Percentiles rank a stretch among this genome's conserved stretches.
Evolutionary conservation across 2,888 invertebrate genomes (phyloP).

Genomic region (Cerastis rubricosa): DNA sequence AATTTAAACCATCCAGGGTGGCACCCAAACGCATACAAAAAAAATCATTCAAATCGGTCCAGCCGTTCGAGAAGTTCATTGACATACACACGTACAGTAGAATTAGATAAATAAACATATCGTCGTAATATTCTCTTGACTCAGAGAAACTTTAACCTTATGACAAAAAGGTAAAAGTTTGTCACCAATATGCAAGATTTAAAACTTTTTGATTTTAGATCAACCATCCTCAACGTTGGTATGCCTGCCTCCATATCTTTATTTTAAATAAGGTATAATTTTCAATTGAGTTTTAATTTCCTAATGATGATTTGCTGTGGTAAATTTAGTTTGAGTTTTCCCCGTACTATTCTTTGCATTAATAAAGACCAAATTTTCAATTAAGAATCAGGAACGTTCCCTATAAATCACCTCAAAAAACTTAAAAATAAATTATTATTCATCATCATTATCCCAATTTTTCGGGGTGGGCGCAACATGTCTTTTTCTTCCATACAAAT

Average conservation of each 20-base stretch:
- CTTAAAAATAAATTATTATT: neutral
- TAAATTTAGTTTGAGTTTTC: neutral
- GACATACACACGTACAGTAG: too few relatives aligned
- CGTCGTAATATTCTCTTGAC: neutral
- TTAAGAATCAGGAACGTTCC: neutral
- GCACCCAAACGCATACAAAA: too few relatives aligned
- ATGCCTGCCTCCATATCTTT: neutral
- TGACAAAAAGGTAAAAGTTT: neutral
- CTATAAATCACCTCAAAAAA: neutral
- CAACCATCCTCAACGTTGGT: neutral
- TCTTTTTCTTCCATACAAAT: too few relatives aligned
- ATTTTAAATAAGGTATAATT: neutral
- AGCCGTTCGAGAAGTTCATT: too few relatives aligned
- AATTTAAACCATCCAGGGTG: too few relatives aligned
- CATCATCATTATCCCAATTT: too few relatives aligned
- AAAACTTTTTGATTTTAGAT: neutral
- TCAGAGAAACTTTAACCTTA: too few relatives aligned
- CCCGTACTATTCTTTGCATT: too few relatives aligned
- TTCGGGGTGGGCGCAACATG: too few relatives aligned
- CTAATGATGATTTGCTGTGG: neutral
- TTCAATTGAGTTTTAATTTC: neutral
- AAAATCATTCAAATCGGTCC: too few relatives aligned
- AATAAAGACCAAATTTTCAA: neutral
- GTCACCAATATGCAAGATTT: neutral
- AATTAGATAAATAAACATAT: too few relatives aligned